Percentiles rank a stretch among this genome's conserved stretches.
phyloP scores from a whole-genome alignment of 2,797 vertebrate genomes.

The Phataginus tetradactyla region DNA sequence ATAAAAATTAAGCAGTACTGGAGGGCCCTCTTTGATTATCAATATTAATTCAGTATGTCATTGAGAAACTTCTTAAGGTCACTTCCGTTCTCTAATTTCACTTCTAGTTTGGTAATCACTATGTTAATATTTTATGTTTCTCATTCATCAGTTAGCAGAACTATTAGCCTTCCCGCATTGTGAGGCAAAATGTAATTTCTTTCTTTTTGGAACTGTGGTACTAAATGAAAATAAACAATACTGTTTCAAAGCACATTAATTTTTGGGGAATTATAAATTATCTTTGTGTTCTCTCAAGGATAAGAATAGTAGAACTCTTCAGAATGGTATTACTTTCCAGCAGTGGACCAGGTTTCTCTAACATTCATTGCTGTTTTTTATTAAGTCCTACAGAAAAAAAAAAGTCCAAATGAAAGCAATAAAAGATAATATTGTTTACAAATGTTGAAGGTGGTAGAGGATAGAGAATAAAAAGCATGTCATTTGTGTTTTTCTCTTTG shows the following conservation, averaged over 20 bases:
- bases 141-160: not conserved
- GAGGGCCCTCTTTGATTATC: not conserved
- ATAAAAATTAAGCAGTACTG: not conserved
- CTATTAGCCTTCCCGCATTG: not conserved
- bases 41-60: too few relatives aligned
- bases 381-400: not conserved
- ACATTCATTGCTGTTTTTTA: not conserved
- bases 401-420: not conserved
- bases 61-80: not conserved
- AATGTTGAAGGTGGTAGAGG: not conserved
- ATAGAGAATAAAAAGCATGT: not conserved
- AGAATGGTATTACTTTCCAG: not conserved
- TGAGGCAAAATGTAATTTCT: not conserved
- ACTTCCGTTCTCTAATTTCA: not conserved
- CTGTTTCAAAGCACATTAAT: not conserved
- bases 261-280: not conserved
- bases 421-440: not conserved
- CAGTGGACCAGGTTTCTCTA: not conserved
- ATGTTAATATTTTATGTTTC: not conserved
- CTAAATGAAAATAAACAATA: not conserved
- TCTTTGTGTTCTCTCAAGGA: not conserved
- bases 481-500: not conserved
- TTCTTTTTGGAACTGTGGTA: not conserved
- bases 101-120: not conserved
- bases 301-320: not conserved